Evolutionary conservation across 2,113 vertebrate genomes (phyloP).

Genomic region (Cranoglanis bouderius): DNA sequence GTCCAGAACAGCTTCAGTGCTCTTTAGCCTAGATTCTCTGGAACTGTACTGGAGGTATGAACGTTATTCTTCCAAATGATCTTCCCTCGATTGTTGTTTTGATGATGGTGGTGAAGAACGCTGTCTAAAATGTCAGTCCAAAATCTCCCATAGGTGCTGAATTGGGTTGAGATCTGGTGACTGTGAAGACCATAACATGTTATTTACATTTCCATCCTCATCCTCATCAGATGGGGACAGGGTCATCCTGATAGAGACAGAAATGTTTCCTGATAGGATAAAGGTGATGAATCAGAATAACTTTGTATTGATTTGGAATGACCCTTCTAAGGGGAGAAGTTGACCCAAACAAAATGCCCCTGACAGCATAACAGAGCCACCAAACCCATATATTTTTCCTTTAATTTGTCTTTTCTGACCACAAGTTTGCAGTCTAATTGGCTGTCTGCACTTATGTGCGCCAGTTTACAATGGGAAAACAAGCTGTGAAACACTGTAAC

Average conservation of each 20-base stretch:
- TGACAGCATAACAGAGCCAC: neutral
- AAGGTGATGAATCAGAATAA: neutral
- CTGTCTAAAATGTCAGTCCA: neutral
- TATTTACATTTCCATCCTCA: neutral
- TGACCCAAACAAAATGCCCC: neutral
- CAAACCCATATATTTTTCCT: neutral
- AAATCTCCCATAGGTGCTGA: neutral
- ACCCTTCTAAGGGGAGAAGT: neutral
- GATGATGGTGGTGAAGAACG: neutral
- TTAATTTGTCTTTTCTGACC: neutral
- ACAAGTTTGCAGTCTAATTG: neutral
- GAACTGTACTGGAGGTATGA: neutral
- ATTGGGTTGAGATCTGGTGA: neutral
- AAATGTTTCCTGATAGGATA: neutral
- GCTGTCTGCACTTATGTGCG: neutral
- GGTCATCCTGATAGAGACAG: neutral
- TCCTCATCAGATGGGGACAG: neutral
- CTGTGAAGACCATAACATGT: neutral
- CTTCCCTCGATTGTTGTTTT: neutral
- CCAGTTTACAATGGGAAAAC: neutral
- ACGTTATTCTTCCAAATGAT: neutral
- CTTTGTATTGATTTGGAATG: neutral
- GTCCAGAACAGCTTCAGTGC: neutral
- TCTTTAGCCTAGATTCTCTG: neutral
- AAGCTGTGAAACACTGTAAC: neutral